A percentile compares a stretch with the other conserved stretches of the same genome.
Evolutionary conservation across 2,888 invertebrate genomes (phyloP).

Genomic region (Sarcophaga rosellei): DNA sequence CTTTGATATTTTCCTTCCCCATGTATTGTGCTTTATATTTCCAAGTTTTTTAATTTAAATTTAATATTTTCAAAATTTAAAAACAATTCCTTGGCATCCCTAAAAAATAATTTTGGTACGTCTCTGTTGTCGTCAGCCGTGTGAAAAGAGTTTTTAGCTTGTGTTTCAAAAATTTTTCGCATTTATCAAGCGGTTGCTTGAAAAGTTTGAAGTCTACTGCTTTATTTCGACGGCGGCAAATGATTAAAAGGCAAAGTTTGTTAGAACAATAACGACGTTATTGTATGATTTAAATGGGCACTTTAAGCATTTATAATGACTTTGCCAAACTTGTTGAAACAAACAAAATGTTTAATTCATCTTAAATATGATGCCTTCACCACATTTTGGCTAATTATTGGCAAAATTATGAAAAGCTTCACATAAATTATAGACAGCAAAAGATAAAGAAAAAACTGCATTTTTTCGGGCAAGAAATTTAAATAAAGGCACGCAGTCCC

Average conservation of each 20-base stretch:
- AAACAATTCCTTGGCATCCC: not conserved
- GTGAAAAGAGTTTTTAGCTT: conserved; percentile 20
- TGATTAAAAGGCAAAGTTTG: conserved; percentile 29
- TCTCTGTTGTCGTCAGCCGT: not conserved
- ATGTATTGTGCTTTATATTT: too few relatives aligned
- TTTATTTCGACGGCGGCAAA: conserved; percentile 12
- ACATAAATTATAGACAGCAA: too few relatives aligned
- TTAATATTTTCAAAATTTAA: too few relatives aligned
- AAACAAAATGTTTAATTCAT: not conserved
- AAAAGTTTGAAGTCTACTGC: conserved; percentile 48
- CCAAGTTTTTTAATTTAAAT: too few relatives aligned
- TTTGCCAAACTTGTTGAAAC: not conserved
- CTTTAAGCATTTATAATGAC: not conserved
- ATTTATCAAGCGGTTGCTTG: conserved; percentile 57
- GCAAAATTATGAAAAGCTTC: too few relatives aligned
- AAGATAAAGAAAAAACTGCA: too few relatives aligned
- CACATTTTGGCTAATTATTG: too few relatives aligned
- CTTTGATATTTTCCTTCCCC: too few relatives aligned
- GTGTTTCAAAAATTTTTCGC: conserved; percentile 28
- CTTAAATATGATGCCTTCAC: not conserved
- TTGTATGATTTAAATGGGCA: not conserved
- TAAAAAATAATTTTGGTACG: not conserved
- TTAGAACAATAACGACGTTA: not conserved
- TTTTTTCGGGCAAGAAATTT: too few relatives aligned
- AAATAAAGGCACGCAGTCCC: too few relatives aligned